Evolutionary conservation across 2,113 vertebrate genomes (phyloP), one percentile per base, ranked within the genome.

Genomic region (Dendrocopos noguchii): DNA sequence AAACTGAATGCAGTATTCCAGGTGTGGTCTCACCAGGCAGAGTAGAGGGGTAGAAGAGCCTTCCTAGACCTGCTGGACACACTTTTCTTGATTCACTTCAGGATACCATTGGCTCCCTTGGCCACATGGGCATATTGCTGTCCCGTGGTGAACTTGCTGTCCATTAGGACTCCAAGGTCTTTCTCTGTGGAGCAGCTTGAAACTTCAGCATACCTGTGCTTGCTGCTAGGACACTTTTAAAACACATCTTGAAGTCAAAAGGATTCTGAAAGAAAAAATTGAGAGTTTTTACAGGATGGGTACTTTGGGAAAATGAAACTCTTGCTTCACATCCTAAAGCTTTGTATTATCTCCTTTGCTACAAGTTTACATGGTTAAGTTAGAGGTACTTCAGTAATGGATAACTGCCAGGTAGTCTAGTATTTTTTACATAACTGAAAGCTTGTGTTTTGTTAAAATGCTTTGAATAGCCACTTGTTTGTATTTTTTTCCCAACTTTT

Each of bases 201-300:
- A 97, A 92, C 81, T 95, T 92, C 59, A 95, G 93, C 46, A 42
- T 95, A 88, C 56, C 75, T 94, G 47, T 95, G 71, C 86, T 96
- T 88, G 81, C 93, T 96, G 92, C 76, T 90, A 96, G 85, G 89
- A 80, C 53, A 77, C 15, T 94, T 95, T 95, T 56, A 87, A 95
- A 97, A 70, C 95, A 75, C 63, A 71, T 95, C 64, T 84, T 59
- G 68, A 96, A 90, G 52, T 75, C 92, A 72, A 91, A 91, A 78
- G 31, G 31, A 59, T 80, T 94, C 71, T 78, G 86, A 87, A 92
- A 95, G 80, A 72, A 82, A 82, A 31, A 0, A 79, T 80, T 91
- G 53, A 66, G 50, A 88, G 33, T 39, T 94, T 75, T 96, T 91
- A 82, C 21, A 78, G 64, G 78, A 83, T 78, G 57, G 60, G n/a